Percentiles rank a stretch among this genome's conserved stretches.
phyloP scores from a whole-genome alignment of 2,113 vertebrate genomes.

The Engraulis encrasicolus region DNA sequence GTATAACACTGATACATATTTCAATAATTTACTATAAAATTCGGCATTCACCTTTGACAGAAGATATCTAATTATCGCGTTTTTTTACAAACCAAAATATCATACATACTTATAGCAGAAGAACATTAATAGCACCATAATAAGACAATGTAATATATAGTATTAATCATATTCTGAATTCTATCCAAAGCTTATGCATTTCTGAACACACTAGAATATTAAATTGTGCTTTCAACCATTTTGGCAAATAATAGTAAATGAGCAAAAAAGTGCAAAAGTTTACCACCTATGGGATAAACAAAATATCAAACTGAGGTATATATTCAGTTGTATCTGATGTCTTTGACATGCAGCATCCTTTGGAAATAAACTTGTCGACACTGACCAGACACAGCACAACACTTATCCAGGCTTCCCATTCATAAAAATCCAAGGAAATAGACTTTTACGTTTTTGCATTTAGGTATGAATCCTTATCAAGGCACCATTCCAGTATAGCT shows the following conservation, averaged over 20 bases:
- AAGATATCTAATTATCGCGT: background rate
- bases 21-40: constrained; percentile 13
- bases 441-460: background rate
- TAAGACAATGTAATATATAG: constrained; percentile 22
- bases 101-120: constrained; percentile 15
- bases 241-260: constrained; percentile 47
- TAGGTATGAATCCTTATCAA: background rate
- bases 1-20: constrained; percentile 8
- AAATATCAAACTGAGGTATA: constrained; percentile 69
- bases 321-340: constrained; percentile 54
- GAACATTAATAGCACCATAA: constrained; percentile 64
- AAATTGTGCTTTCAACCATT: constrained; percentile 24
- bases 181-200: constrained; percentile 41
- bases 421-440: constrained; percentile 3
- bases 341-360: constrained; percentile 36
- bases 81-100: constrained; percentile 19
- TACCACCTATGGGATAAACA: constrained; percentile 55
- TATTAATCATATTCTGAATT: constrained; percentile 12
- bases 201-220: constrained; percentile 12
- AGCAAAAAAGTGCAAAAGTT: constrained; percentile 73
- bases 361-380: background rate
- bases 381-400: background rate
- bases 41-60: background rate
- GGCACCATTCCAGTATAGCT: background rate
- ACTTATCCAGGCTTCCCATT: background rate